Conservation (phyloP, 2,113 vertebrate species). For the Sphyrna mokarran region DNA sequence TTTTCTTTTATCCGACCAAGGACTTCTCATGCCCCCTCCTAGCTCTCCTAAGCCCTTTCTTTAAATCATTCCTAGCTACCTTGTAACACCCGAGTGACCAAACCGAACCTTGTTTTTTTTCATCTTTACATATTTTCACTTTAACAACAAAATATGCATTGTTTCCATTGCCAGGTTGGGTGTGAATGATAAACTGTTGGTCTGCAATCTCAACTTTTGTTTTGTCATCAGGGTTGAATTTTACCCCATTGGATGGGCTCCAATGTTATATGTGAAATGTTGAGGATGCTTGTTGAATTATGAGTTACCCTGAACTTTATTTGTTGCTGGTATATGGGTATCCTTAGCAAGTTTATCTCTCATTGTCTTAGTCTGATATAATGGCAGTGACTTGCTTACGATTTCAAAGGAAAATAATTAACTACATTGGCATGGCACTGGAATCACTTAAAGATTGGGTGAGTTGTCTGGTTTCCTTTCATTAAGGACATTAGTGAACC, state of each 20-base stretch:
- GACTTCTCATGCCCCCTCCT: too few species aligned
- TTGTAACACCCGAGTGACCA: too few species aligned
- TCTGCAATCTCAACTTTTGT: neutral
- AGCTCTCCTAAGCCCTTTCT: too few species aligned
- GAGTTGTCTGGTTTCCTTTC: neutral
- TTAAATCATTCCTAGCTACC: too few species aligned
- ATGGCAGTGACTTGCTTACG: neutral
- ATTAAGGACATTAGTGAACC: neutral
- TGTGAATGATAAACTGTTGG: neutral
- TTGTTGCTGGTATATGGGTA: neutral
- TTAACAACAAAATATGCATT: neutral
- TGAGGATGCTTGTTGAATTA: neutral
- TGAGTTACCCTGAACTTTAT: neutral
- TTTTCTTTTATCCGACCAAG: too few species aligned
- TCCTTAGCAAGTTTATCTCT: neutral
- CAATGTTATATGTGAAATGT: neutral
- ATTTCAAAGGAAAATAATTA: neutral
- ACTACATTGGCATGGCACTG: neutral
- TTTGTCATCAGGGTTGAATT: neutral
- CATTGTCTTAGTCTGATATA: neutral
- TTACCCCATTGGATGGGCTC: neutral
- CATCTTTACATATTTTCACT: too few species aligned
- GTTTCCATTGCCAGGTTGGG: neutral
- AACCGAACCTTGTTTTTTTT: too few species aligned
- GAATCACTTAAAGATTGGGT: neutral